Evolutionary conservation across 2,888 invertebrate genomes (phyloP).

Genomic region (Trimorus sp.): DNA sequence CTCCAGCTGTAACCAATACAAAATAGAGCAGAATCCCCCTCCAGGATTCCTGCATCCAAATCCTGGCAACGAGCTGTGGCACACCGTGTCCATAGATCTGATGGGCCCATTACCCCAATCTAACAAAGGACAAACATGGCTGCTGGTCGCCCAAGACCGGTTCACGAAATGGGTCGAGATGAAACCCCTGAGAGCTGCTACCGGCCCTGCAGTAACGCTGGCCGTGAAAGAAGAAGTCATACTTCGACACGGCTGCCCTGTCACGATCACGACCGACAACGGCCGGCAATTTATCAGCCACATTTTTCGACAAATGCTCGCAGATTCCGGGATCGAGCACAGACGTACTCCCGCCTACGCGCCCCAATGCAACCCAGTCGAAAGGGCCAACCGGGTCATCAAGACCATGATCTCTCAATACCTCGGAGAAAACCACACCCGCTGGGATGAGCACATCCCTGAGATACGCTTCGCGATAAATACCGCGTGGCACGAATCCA

Average conservation of each 20-base stretch:
- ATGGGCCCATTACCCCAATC: slow-evolving; percentile 17
- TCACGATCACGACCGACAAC: slow-evolving; percentile 26
- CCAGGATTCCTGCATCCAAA: neutral
- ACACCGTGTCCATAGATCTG: slow-evolving; percentile 28
- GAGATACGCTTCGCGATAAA: slow-evolving; percentile 18
- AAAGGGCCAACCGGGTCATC: slow-evolving; percentile 72
- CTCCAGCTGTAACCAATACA: neutral
- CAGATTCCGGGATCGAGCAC: too few relatives aligned
- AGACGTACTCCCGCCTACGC: slow-evolving; percentile 71
- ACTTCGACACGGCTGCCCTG: slow-evolving; percentile 13
- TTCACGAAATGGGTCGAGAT: slow-evolving; percentile 47
- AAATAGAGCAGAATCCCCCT: slow-evolving; percentile 16
- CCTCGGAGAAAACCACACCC: slow-evolving; percentile 40
- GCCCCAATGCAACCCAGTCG: slow-evolving; percentile 75
- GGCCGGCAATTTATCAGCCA: too few relatives aligned
- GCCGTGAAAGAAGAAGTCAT: neutral
- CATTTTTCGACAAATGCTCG: too few relatives aligned
- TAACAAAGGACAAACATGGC: neutral
- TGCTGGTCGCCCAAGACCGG: slow-evolving; percentile 16
- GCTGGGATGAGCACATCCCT: slow-evolving; percentile 64
- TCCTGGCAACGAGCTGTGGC: slow-evolving; percentile 6
- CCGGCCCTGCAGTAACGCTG: neutral
- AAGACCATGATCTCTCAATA: slow-evolving; percentile 75
- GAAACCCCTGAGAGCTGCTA: slow-evolving; percentile 16
- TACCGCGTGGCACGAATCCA: slow-evolving; percentile 5